Base-by-base conservation (phyloP, 2,113 vertebrate genomes). In the Panthera tigris region DNA sequence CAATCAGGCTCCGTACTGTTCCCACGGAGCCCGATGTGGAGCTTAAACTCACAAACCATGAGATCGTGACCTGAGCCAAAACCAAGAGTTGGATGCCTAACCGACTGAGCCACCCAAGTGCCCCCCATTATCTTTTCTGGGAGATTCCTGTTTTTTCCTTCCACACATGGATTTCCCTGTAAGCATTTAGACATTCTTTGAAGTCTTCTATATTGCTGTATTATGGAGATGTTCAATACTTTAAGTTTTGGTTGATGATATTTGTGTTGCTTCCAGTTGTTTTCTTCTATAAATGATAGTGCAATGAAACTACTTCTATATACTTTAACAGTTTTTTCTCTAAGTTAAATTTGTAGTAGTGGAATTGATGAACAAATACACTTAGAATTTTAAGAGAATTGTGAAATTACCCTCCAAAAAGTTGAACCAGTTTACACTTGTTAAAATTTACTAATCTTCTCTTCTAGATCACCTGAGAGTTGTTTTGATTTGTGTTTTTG, bases 301-400 rank as follows among this genome's bases (percentile, higher is more conserved):
- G 11, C 27, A 68, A 4, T 85, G 68, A 90, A 94, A 61, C 41
- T 74, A 74, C 50, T 76, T 65, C 61, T 90, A 55, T 76, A 76
- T 33, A 79, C 6, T 36, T 81, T 19, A 1, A 23, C 4, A 29
- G 1, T 93, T 96, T 61, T 94, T 91, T 82, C 52, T 92, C 18
- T 91, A 95, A 94, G 81, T 94, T 93, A 97, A 93, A 74, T 92
- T 93, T 85, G 25, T 86, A n/a, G 12, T 85, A 86, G 85, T 91
- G 45, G n/a, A 94, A 96, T 93, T 96, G 39, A 85, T 81, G 25
- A 94, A 92, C 89, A 41, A 81, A 91, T 88, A 76, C 2, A 73
- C 55, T 95, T 73, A 66, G 90, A 52, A 31, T 73, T 85, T 97
- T 65, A 91, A 92, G 57, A 86, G 73, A 81, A 90, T 95, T 97